Conservation (phyloP, 2,797 vertebrate species). For the Mus spretus region DNA sequence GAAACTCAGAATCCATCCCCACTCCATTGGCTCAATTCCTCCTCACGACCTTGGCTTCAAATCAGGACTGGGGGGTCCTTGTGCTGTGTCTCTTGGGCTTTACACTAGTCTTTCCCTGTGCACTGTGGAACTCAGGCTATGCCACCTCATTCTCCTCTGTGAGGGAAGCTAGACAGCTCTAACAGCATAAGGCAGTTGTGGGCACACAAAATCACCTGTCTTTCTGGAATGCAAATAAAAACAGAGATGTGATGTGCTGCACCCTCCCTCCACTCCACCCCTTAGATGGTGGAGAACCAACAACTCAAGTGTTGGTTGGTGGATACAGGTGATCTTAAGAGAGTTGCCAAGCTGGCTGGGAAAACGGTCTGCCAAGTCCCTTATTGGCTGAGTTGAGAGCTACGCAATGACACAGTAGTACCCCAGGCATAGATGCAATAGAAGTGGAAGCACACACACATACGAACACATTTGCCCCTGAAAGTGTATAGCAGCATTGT, state of each 20-base stretch:
- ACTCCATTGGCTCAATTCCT: neutral
- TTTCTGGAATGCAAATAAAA: neutral
- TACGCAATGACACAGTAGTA: neutral
- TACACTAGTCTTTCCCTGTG: neutral
- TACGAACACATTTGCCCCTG: neutral
- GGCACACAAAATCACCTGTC: neutral
- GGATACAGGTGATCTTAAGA: neutral
- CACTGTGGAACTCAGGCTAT: neutral
- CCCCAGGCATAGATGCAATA: neutral
- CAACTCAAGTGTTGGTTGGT: neutral
- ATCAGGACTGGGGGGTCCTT: neutral
- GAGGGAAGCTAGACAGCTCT: neutral
- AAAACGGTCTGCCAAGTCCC: neutral
- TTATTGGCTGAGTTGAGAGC: neutral
- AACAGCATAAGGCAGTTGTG: neutral
- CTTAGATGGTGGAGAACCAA: neutral
- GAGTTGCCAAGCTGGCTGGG: neutral
- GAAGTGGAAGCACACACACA: neutral
- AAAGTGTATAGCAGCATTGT: neutral
- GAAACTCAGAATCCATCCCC: constrained; percentile 34
- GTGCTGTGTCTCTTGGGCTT: neutral
- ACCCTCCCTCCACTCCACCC: neutral
- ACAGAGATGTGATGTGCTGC: neutral
- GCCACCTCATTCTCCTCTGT: neutral
- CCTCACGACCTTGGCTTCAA: neutral